Percentiles rank a stretch among this genome's conserved stretches.
phyloP scores from a whole-genome alignment of 2,888 invertebrate genomes.

The Molanna angustata region DNA sequence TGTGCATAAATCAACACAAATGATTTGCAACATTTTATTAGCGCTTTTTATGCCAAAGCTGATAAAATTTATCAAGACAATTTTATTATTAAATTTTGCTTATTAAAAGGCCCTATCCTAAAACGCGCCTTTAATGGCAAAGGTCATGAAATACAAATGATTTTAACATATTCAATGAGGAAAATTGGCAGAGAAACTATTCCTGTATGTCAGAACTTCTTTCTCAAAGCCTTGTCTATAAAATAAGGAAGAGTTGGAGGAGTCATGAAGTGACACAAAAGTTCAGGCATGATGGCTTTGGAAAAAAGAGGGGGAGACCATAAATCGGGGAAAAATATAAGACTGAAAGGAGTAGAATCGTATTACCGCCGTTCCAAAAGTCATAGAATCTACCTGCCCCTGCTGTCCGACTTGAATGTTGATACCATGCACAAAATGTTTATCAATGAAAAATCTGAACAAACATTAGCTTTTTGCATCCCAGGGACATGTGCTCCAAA shows the following conservation, averaged over 20 bases:
- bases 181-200: constrained; percentile 4
- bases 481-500: constrained; percentile 35
- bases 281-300: constrained; percentile 8
- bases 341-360: constrained; percentile 4
- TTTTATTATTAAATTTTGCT: neutral
- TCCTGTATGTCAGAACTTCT: constrained; percentile 8
- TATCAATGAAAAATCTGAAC: constrained; percentile 8
- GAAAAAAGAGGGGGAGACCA: constrained; percentile 19
- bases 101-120: neutral
- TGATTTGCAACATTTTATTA: neutral
- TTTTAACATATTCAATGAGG: constrained; percentile 4
- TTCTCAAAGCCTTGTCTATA: constrained; percentile 4
- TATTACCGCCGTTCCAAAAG: constrained; percentile 15
- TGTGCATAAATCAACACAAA: constrained; percentile 1
- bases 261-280: constrained; percentile 6
- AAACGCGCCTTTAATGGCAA: neutral
- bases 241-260: constrained; percentile 8
- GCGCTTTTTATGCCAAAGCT: constrained; percentile 4
- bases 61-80: constrained; percentile 6
- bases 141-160: constrained; percentile 7
- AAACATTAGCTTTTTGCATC: constrained; percentile 35
- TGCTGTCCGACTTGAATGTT: constrained; percentile 5
- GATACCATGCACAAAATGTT: constrained; percentile 6
- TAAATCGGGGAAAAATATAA: constrained; percentile 6
- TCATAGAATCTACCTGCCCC: constrained; percentile 5